These are phyloP conservation scores for Mustela erminea DNA, from an alignment of 2,797 vertebrate genomes.

Conservation along the genomic window DNA sequence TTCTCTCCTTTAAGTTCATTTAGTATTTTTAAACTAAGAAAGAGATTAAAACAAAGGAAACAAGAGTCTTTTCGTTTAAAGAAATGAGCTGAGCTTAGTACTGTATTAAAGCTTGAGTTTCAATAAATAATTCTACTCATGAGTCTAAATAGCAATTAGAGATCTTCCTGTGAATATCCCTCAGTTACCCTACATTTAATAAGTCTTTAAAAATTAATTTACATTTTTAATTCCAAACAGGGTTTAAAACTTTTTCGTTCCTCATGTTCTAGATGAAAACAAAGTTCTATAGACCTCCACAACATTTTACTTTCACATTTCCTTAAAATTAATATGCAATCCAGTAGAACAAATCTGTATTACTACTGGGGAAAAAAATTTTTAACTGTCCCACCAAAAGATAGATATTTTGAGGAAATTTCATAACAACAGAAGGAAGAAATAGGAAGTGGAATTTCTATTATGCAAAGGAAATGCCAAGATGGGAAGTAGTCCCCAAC, in stretches of 20 bases:
- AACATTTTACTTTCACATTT: not conserved
- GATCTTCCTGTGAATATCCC: slow-evolving; percentile 17
- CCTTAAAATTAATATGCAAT: slow-evolving; percentile 13
- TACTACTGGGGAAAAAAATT: not conserved
- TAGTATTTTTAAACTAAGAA: slow-evolving; percentile 43
- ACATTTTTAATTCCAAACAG: slow-evolving; percentile 16
- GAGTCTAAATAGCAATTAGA: slow-evolving; percentile 39
- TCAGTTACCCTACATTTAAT: slow-evolving; percentile 23
- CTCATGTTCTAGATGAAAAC: slow-evolving; percentile 53
- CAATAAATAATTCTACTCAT: slow-evolving; percentile 54
- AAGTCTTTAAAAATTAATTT: slow-evolving; percentile 49
- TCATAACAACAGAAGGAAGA: not conserved
- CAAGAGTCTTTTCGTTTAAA: not conserved
- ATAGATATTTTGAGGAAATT: not conserved
- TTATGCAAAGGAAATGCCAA: not conserved
- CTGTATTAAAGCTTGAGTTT: slow-evolving; percentile 40
- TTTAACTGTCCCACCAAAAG: not conserved
- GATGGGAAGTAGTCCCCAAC: not conserved
- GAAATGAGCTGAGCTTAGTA: not conserved
- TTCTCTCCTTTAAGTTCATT: not conserved
- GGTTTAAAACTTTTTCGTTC: slow-evolving; percentile 33
- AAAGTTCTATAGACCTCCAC: not conserved
- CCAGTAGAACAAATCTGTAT: not conserved
- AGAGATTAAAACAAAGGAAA: slow-evolving; percentile 29
- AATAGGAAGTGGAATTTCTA: not conserved